phyloP scores from a whole-genome alignment of 2,113 vertebrate genomes.

The Motacilla tschutschensis region DNA sequence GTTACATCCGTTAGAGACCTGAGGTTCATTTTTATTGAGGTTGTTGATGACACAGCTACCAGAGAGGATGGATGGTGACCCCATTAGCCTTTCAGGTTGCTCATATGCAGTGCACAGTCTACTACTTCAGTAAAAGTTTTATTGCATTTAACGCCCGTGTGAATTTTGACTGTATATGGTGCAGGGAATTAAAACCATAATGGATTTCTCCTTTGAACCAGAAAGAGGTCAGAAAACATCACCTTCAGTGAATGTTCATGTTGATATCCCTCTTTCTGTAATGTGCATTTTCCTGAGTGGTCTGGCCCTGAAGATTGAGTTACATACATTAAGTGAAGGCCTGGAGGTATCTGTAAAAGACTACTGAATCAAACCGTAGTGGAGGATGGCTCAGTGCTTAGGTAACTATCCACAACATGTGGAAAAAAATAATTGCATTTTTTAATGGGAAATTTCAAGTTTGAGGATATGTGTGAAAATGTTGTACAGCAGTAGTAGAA shows the following conservation, averaged over 20 bases:
- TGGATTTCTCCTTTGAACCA: slow-evolving; percentile 35
- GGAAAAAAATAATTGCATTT: neutral
- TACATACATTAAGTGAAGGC: neutral
- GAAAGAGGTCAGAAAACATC: neutral
- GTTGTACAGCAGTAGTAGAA: neutral
- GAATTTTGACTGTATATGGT: slow-evolving; percentile 14
- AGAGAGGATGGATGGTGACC: neutral
- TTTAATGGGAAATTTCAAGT: neutral
- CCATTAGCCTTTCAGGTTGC: slow-evolving; percentile 23
- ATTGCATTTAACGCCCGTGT: slow-evolving; percentile 10
- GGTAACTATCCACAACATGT: neutral
- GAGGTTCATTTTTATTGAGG: neutral
- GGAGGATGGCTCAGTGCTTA: neutral
- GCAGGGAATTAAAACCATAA: slow-evolving; percentile 23
- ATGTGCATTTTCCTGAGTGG: neutral
- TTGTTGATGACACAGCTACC: neutral
- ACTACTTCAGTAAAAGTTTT: neutral
- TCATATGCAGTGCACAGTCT: neutral
- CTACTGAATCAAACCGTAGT: neutral
- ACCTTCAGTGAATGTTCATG: neutral
- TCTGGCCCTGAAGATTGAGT: neutral
- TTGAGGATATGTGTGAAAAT: neutral
- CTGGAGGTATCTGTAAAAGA: slow-evolving; percentile 1
- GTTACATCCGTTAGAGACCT: neutral
- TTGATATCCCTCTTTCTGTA: neutral